Conservation (phyloP, 1,140 invertebrate genomes). For the Ooceraea biroi region DNA sequence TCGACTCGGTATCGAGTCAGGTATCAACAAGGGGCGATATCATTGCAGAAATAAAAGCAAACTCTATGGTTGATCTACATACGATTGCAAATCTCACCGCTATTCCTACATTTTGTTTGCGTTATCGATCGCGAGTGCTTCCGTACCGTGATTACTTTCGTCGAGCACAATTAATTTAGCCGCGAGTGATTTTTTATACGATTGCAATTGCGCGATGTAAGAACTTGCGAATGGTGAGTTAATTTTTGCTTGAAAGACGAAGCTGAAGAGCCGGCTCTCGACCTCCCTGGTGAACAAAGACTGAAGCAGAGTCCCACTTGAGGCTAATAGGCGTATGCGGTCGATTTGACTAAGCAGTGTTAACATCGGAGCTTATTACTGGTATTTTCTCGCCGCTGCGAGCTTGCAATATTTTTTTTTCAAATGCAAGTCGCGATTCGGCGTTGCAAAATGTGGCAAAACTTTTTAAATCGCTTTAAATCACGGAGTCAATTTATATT, state of each 20-base stretch:
- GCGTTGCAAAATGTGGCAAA: neutral
- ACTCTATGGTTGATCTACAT: neutral
- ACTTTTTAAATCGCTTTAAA: too few relatives aligned
- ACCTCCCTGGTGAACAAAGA: neutral
- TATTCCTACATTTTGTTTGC: neutral
- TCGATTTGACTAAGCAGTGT: constrained; percentile 1
- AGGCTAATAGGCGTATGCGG: neutral
- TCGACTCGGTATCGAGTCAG: neutral
- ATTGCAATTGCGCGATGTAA: neutral
- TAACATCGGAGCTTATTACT: constrained; percentile 1
- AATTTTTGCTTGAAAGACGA: constrained; percentile 5
- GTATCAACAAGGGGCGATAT: constrained; percentile 19
- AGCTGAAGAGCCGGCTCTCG: neutral
- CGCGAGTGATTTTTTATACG: neutral
- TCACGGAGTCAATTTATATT: too few relatives aligned
- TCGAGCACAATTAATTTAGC: neutral
- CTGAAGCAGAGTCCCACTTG: neutral
- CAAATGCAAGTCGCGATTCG: neutral
- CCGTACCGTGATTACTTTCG: neutral
- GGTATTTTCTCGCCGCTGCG: neutral
- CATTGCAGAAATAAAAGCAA: constrained; percentile 26
- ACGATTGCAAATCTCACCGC: neutral
- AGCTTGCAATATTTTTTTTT: neutral
- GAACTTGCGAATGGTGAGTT: neutral
- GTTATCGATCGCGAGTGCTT: neutral